A percentile compares a stretch with the other conserved stretches of the same genome.
phyloP scores from a whole-genome alignment of 2,888 invertebrate genomes.

The Erebia palarica region DNA sequence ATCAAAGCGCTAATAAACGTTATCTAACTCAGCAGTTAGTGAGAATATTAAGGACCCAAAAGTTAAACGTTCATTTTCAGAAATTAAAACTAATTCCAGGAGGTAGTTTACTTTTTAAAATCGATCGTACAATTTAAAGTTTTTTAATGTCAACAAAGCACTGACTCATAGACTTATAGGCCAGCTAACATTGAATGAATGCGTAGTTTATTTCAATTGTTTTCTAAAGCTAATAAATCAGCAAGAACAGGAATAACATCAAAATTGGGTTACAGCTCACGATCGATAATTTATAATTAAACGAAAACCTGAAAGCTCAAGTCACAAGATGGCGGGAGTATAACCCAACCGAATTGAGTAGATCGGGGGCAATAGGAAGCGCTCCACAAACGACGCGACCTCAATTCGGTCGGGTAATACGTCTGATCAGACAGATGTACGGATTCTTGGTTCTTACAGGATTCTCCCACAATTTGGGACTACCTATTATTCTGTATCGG shows the following conservation, averaged over 20 bases:
- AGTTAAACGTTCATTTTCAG: neutral
- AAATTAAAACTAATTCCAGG: neutral
- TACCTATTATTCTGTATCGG: constrained; percentile 48
- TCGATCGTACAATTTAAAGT: constrained; percentile 23
- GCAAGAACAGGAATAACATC: constrained; percentile 50
- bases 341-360: constrained; percentile 59
- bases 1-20: constrained; percentile 46
- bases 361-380: constrained; percentile 56
- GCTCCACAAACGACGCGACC: constrained; percentile 57
- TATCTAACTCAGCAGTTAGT: neutral
- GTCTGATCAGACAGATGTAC: constrained; percentile 75
- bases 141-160: constrained; percentile 65
- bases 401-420: constrained; percentile 72
- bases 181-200: constrained; percentile 37
- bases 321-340: constrained; percentile 79
- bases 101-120: constrained; percentile 36
- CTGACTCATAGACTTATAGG: constrained; percentile 38
- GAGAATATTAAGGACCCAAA: neutral
- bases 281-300: constrained; percentile 74
- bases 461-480: constrained; percentile 60
- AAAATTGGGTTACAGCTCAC: constrained; percentile 72
- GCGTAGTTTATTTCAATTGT: constrained; percentile 24
- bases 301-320: constrained; percentile 76
- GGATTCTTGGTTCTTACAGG: constrained; percentile 65
- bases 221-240: constrained; percentile 31